A percentile compares a stretch with the other conserved stretches of the same genome.
These are phyloP conservation scores for Zhuqinia jingwanae DNA, from an alignment of 2,888 invertebrate genomes.

Conservation along the genomic window DNA sequence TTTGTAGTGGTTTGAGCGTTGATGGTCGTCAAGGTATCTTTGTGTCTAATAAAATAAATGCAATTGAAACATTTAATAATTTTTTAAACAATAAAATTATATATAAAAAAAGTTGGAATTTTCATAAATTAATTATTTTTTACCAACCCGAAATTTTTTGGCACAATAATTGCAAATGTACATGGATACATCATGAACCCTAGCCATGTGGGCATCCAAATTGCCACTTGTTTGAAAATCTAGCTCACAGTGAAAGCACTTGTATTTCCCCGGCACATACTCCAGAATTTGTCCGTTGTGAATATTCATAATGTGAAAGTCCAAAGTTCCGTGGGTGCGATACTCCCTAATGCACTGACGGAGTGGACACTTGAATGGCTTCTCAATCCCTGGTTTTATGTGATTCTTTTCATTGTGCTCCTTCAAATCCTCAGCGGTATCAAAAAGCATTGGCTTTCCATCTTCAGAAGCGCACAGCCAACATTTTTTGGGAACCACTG, in stretches of 20 bases:
- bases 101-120: not conserved
- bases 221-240: not conserved
- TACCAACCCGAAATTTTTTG: not conserved
- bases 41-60: not conserved
- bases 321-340: not conserved
- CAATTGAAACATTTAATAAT: too few relatives aligned
- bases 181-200: not conserved
- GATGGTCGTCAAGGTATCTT: conserved; percentile 34
- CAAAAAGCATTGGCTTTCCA: conserved; percentile 3
- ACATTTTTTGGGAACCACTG: not conserved
- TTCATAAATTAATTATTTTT: not conserved
- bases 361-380: conserved; percentile 9
- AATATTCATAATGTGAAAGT: not conserved
- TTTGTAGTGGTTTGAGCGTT: conserved; percentile 16
- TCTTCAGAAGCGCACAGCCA: conserved; percentile 16
- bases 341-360: not conserved
- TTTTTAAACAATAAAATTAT: not conserved
- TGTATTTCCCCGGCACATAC: not conserved
- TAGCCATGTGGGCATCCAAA: not conserved
- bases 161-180: conserved; percentile 33
- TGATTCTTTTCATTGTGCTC: not conserved
- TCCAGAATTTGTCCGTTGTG: not conserved
- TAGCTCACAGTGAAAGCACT: not conserved
- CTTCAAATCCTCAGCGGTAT: not conserved
- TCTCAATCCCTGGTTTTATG: not conserved